Evolutionary conservation across 2,797 vertebrate species (phyloP), one percentile per base, ranked within the genome.

Genomic region (Trematomus bernacchii): DNA sequence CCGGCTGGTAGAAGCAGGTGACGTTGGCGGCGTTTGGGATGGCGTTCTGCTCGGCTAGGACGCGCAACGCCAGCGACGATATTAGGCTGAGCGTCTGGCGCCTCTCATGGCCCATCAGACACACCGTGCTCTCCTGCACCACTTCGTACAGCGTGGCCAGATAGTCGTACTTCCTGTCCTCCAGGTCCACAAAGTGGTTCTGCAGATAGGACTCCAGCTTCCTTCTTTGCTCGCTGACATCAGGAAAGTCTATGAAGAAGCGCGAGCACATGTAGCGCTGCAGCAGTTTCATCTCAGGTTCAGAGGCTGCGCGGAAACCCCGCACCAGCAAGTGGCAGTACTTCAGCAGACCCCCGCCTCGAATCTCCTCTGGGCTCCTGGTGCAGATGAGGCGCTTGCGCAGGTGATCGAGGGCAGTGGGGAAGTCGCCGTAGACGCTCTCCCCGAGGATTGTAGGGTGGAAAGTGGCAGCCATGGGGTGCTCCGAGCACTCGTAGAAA

Each of bases 191-290:
- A 79, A 99, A 99, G 94, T 99, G 98, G 94, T 98, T 99, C 94
- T 98, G 98, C 88, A 99, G 96, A 86, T 99, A 99, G 50, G 97
- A 98, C 93, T 99, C 98, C 84, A 99, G 95, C 92, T 99, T 99
- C 55, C 97, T 95, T 82, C 96, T 95, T 93, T 99, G 98, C 69
- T 99, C 97, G 13, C 92, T 91, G 60, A 94, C 84, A 55, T 99
- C 97, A 3, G 98, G 95, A 86, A 99, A 99, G 94, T 99, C 98
- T 84, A 99, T 99, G 93, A 99, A 99, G 94, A 99, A 99, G 74
- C 98, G 96, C 0, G 98, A 99, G 87, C 98, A 99, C 98, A 99
- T 99, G 92, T 99, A 99, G 83, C 98, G 97, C 94, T 99, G 97
- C 66, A 99, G 95, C 71, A 96, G 95, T 83, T 98, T 98, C 95